Base-by-base conservation (phyloP, 1,140 invertebrate species). In the Pseudomyrmex cubaensis region DNA sequence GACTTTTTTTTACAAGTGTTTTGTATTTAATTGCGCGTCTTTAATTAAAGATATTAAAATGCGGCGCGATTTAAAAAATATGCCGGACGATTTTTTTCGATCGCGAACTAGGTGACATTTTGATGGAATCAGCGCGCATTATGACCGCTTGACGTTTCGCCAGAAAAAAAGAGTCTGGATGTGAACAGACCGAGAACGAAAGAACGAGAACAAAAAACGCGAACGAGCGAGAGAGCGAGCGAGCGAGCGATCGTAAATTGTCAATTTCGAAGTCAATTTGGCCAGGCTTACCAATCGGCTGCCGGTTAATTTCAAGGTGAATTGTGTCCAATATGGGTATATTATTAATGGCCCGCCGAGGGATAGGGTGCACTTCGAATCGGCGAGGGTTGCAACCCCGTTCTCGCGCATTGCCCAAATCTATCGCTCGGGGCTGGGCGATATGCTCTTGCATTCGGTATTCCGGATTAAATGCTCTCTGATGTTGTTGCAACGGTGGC, bases 301-400 rank as follows among this genome's bases (percentile, higher is more conserved):
- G 91, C 93, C 92, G 93, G 94, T 94, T 94, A 94, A 94, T 94
- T 94, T 94, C 93, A 94, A 94, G 94, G 93, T 94, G 94, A 94
- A 94, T 94, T 94, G 94, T 94, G 94, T 94, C 93, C 94, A 94
- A 94, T 94, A 94, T 94, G 94, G 93, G 94, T 94, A 93, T 94
- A 94, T 94, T 94, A 94, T 94, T 94, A 94, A 94, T 94, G 93
- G 92, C 90, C 90, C 90, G 89, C 62, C 88, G 90, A 91, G 91
- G 91, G 93, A 92, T 92, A 93, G 92, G 90, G 91, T 90, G 86
- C 84, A 86, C 88, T 78, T 75, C 61, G 25, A 70, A 64, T 77
- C 63, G 85, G 87, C 63, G 85, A 90, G 87, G 86, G 90, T 93
- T 92, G 92, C 91, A 92, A 91, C 92, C 92, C 93, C 92, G 92